Evolutionary conservation across 1,140 invertebrate species (phyloP), one percentile per base, ranked within the genome.

Genomic region (Heliconius eleuchia): DNA sequence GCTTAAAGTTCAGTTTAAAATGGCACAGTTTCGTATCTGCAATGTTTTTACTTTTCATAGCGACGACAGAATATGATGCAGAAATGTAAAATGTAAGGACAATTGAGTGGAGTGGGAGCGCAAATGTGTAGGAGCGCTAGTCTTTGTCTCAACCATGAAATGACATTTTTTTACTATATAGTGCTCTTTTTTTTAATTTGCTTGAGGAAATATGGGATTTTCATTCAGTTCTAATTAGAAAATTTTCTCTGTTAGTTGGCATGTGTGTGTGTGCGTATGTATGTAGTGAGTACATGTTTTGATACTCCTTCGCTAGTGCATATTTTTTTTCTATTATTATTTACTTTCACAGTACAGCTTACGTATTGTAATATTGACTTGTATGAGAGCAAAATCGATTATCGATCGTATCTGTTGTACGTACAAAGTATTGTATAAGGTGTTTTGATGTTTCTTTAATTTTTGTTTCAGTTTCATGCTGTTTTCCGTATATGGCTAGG

Each of bases 41-140:
- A 91, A 89, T 92, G 90, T 93, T 93, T 93, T 92, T 93, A 89
- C 87, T 92, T 93, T 92, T 92, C 90, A 91, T 93, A 91, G 91
- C 89, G 84, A 89, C 90, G 85, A 86, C 86, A 85, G 89, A 91
- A 93, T 92, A 91, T 92, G 92, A 93, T 91, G 91, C 88, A 92
- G 89, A 90, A 92, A 92, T 93, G 88, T 92, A 91, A 93, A 92
- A 93, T 91, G 89, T 91, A 89, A 91, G 88, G 90, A 93, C 91
- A 92, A 93, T 92, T 92, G 91, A 89, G 89, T 89, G 85, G 86
- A 85, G 88, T 87, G 87, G 85, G 83, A 86, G 86, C 88, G 88
- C 86, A 86, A 89, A 89, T 87, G 88, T 90, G 89, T 85, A 88
- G 87, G 87, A 83, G 82, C 77, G 77, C 84, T 79, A 70, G 82